These are phyloP conservation scores for Acestrorhynchus altus DNA, from an alignment of 2,797 vertebrate species.

Conservation along the genomic window DNA sequence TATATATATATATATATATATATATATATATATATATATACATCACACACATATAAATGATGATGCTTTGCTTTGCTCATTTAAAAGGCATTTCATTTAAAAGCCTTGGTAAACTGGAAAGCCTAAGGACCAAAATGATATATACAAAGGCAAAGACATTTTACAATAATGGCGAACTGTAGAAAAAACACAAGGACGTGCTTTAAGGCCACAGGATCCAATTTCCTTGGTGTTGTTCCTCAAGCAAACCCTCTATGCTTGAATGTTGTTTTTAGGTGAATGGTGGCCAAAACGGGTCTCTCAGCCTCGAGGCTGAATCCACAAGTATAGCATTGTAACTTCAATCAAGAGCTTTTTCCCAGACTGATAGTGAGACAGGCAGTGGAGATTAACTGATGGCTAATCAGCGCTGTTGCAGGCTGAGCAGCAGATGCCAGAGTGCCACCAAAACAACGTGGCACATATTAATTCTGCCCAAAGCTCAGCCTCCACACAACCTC, in stretches of 20 bases:
- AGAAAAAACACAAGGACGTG: neutral
- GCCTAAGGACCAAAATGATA: too few species aligned
- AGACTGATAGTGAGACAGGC: conserved; percentile 26
- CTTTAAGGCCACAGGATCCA: neutral
- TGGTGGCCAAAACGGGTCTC: conserved; percentile 8
- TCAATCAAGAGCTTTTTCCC: conserved; percentile 31
- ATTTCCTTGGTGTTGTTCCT: neutral
- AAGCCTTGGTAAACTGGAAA: neutral
- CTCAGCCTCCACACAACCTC: conserved; percentile 14
- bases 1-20: too few species aligned
- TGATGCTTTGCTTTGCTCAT: neutral
- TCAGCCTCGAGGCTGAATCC: conserved; percentile 23
- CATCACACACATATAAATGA: too few species aligned
- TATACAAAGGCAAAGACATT: neutral
- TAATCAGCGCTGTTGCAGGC: conserved; percentile 47
- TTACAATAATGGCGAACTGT: neutral
- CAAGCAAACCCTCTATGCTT: neutral
- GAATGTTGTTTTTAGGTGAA: conserved; percentile 25
- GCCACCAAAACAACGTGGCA: conserved; percentile 20
- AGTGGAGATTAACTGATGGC: conserved; percentile 46
- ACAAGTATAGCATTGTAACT: conserved; percentile 30
- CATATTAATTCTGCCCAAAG: conserved; percentile 13
- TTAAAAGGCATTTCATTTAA: conserved; percentile 11
- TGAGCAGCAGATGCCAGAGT: conserved; percentile 32
- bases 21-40: too few species aligned